phyloP scores from a whole-genome alignment of 2,797 vertebrate genomes.

The Sebastes dallii region DNA sequence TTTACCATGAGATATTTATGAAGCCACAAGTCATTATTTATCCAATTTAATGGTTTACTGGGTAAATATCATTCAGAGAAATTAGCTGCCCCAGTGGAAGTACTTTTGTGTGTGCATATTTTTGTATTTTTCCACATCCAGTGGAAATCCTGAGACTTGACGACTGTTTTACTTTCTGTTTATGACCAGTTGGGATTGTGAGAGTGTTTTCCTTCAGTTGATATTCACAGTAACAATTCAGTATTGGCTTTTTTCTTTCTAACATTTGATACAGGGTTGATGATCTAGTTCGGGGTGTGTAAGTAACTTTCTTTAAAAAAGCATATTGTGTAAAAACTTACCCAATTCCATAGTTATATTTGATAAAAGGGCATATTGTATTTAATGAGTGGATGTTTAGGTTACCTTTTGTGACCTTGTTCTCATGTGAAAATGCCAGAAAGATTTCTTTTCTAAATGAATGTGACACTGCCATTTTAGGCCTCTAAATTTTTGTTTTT shows the following conservation, averaged over 20 bases:
- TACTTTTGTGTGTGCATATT: slow-evolving; percentile 13
- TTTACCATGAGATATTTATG: slow-evolving; percentile 2
- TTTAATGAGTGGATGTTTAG: slow-evolving; percentile 45
- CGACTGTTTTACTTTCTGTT: slow-evolving; percentile 9
- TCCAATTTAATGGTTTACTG: neutral
- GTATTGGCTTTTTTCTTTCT: slow-evolving; percentile 40
- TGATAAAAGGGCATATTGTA: slow-evolving; percentile 25
- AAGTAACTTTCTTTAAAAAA: slow-evolving; percentile 21
- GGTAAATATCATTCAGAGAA: slow-evolving; percentile 9
- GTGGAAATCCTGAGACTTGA: slow-evolving; percentile 24
- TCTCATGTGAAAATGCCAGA: slow-evolving; percentile 37
- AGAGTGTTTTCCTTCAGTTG: slow-evolving; percentile 29
- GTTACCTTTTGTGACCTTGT: slow-evolving; percentile 42
- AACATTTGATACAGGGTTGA: slow-evolving; percentile 40
- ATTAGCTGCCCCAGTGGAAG: neutral
- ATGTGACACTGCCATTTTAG: slow-evolving; percentile 70
- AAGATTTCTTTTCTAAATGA: slow-evolving; percentile 57
- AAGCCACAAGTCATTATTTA: neutral
- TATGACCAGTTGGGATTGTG: slow-evolving; percentile 7
- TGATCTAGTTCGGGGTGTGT: slow-evolving; percentile 29
- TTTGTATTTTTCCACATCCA: slow-evolving; percentile 39
- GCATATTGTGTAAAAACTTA: neutral
- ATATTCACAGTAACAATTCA: slow-evolving; percentile 39
- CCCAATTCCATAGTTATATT: slow-evolving; percentile 34
- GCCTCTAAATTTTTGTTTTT: slow-evolving; percentile 21